Percentiles rank a stretch among this genome's conserved stretches.
Evolutionary conservation across 1,140 invertebrate species (phyloP).

Genomic region (Bombus superbus): DNA sequence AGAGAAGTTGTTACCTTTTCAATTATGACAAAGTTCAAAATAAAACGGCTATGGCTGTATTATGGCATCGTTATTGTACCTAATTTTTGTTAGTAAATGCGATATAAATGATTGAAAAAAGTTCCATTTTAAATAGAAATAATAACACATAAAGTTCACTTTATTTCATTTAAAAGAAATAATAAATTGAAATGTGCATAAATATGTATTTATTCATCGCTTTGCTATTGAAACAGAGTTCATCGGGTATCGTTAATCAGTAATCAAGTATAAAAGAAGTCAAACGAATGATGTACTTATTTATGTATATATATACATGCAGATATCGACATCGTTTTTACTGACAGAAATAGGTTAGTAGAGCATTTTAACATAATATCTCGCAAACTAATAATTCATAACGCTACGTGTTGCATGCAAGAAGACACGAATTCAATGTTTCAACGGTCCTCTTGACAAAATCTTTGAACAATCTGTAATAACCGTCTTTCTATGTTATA

Average conservation of each 20-base stretch:
- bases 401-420: slow-evolving; percentile 30
- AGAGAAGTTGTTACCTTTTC: no score
- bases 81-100: not conserved
- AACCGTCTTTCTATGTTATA: no score
- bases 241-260: not conserved
- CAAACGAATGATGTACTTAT: slow-evolving; percentile 17
- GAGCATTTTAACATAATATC: slow-evolving; percentile 50
- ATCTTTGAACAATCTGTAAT: not conserved
- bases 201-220: slow-evolving; percentile 6
- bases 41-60: not conserved
- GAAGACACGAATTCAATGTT: slow-evolving; percentile 11
- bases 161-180: not conserved
- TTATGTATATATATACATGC: slow-evolving; percentile 5
- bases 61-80: not conserved
- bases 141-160: not conserved
- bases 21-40: no score
- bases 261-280: slow-evolving; percentile 13
- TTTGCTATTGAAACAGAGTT: not conserved
- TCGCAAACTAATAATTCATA: slow-evolving; percentile 41
- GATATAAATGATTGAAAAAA: not conserved
- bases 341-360: slow-evolving; percentile 53
- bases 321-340: slow-evolving; percentile 33
- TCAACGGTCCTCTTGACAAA: not conserved
- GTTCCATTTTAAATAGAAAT: not conserved
- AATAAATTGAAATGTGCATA: not conserved